These are phyloP conservation scores for Cyphomyrus discorhynchus DNA, from an alignment of 2,113 vertebrate species.

Conservation along the genomic window DNA sequence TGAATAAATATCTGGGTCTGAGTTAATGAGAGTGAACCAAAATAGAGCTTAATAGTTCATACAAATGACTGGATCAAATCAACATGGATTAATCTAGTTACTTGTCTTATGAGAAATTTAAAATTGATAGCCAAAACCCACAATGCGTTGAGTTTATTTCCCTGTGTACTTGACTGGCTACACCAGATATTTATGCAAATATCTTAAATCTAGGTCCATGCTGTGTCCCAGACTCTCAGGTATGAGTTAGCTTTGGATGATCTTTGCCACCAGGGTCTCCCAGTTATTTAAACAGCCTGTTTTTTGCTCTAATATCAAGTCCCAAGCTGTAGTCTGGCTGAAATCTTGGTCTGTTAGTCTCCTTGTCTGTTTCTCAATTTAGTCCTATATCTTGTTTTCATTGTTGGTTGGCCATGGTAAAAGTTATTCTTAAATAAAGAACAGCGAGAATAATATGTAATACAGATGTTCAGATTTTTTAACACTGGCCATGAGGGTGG, in stretches of 20 bases:
- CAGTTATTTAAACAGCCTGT: background rate
- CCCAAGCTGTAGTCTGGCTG: background rate
- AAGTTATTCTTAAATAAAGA: background rate
- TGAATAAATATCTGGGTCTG: background rate
- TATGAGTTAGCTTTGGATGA: background rate
- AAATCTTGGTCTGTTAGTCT: background rate
- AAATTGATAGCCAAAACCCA: background rate
- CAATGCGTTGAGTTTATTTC: background rate
- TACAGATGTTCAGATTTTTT: background rate
- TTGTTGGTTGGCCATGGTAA: background rate
- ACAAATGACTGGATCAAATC: background rate
- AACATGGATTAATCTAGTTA: background rate
- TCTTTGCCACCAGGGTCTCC: background rate
- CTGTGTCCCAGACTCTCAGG: background rate
- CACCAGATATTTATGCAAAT: background rate
- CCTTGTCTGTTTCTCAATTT: background rate
- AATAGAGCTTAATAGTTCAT: background rate
- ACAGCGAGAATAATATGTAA: background rate
- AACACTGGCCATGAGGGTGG: background rate
- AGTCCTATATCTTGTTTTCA: background rate
- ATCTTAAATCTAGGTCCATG: background rate
- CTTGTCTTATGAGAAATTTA: background rate
- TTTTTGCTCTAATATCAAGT: background rate
- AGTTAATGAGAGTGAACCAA: background rate
- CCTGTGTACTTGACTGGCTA: background rate